Evolutionary conservation across 2,797 vertebrate species (phyloP).

Genomic region (Paratrypauchen microcephalus): DNA sequence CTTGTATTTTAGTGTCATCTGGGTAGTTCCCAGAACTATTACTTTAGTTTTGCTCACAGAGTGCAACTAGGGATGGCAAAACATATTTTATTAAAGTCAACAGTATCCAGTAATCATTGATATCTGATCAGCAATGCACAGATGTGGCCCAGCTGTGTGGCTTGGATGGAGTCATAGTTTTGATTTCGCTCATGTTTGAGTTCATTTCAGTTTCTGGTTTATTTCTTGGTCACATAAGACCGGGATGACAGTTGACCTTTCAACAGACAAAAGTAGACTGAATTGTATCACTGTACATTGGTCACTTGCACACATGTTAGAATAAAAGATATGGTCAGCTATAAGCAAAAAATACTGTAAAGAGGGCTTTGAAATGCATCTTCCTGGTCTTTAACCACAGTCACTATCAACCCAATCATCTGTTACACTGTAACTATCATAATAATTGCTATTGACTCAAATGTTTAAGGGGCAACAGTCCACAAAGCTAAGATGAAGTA

Average conservation of each 20-base stretch:
- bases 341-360: neutral
- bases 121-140: slow-evolving; percentile 7
- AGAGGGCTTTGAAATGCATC: neutral
- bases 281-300: slow-evolving; percentile 5
- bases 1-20: neutral
- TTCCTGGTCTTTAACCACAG: neutral
- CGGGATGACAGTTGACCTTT: slow-evolving; percentile 66
- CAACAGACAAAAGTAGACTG: slow-evolving; percentile 56
- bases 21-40: neutral
- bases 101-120: neutral
- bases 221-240: neutral
- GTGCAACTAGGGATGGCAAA: neutral
- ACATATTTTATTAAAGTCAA: neutral
- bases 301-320: neutral
- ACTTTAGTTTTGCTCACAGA: neutral
- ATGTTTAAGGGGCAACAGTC: neutral
- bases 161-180: neutral
- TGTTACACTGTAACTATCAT: neutral
- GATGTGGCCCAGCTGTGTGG: slow-evolving; percentile 1
- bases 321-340: neutral
- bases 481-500: neutral
- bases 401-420: neutral
- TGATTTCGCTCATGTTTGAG: neutral
- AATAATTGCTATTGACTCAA: neutral
- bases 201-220: neutral